These are phyloP conservation scores for Sarcophaga variegata DNA, from an alignment of 2,888 invertebrate genomes.

Conservation along the genomic window DNA sequence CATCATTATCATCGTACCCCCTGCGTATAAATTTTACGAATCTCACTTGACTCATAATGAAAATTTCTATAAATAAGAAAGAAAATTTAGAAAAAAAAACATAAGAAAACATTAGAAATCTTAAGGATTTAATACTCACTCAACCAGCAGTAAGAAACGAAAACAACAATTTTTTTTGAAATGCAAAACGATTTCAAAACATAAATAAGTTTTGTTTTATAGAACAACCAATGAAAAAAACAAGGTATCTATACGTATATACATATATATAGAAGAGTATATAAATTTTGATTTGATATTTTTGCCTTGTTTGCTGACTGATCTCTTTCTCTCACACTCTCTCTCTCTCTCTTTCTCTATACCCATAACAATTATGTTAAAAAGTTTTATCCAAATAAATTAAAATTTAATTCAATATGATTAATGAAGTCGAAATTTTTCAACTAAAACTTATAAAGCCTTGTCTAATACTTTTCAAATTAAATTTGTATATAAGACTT, in stretches of 20 bases:
- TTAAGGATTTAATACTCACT: constrained; percentile 46
- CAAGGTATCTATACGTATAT: constrained; percentile 58
- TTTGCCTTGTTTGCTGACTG: constrained; percentile 15
- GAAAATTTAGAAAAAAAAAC: constrained; percentile 29
- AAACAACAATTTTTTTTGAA: constrained; percentile 43
- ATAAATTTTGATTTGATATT: constrained; percentile 30
- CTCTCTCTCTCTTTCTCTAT: constrained; percentile 7
- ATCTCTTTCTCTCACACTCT: constrained; percentile 12
- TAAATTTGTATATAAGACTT: too few species aligned
- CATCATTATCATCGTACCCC: constrained; percentile 9
- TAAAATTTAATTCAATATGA: too few species aligned
- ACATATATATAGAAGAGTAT: neutral
- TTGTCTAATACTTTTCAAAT: too few species aligned
- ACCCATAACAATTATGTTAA: too few species aligned
- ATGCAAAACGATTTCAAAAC: constrained; percentile 20
- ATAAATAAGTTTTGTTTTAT: constrained; percentile 54
- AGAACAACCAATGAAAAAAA: constrained; percentile 52
- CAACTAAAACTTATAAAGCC: too few species aligned
- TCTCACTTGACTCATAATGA: constrained; percentile 45
- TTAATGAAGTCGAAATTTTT: too few species aligned
- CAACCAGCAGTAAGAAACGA: constrained; percentile 48
- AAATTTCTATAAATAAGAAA: constrained; percentile 9
- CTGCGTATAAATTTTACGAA: constrained; percentile 47
- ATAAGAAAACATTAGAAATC: constrained; percentile 66
- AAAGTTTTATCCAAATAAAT: too few species aligned